Evolutionary conservation across 1,140 invertebrate genomes (phyloP).

Genomic region (Laupala kohalensis): DNA sequence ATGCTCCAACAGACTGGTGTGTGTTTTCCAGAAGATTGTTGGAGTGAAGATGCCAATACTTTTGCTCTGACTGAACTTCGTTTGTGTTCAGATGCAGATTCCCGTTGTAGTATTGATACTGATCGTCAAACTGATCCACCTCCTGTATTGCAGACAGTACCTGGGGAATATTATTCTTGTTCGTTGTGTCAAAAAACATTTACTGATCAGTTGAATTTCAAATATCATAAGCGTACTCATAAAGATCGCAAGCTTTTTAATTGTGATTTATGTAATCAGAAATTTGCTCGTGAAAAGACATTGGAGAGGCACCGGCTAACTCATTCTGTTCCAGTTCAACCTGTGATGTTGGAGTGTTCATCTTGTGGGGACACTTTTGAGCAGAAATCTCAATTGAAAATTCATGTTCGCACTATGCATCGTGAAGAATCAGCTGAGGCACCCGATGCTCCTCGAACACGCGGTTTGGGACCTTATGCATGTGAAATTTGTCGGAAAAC

Average conservation of each 20-base stretch:
- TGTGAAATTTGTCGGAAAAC: background rate
- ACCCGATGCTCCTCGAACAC: background rate
- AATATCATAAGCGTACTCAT: background rate
- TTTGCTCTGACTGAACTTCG: background rate
- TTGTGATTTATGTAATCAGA: background rate
- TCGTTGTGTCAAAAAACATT: background rate
- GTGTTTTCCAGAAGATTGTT: background rate
- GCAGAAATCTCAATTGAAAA: background rate
- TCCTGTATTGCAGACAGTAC: background rate
- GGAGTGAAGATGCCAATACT: background rate
- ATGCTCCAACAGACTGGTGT: background rate
- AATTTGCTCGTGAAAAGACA: background rate
- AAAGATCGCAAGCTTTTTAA: background rate
- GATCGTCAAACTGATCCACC: background rate
- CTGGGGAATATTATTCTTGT: background rate
- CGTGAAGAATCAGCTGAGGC: background rate
- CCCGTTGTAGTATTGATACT: background rate
- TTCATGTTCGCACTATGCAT: background rate
- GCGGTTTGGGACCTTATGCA: background rate
- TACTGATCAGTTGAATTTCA: background rate
- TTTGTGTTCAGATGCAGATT: background rate
- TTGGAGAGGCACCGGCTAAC: background rate
- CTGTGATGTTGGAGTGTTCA: background rate
- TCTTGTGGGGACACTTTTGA: background rate
- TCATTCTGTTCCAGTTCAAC: background rate